These are phyloP conservation scores for Corticium candelabrum DNA, from an alignment of 37 sponge, comb jelly and placozoan genomes.

Conservation along the genomic window DNA sequence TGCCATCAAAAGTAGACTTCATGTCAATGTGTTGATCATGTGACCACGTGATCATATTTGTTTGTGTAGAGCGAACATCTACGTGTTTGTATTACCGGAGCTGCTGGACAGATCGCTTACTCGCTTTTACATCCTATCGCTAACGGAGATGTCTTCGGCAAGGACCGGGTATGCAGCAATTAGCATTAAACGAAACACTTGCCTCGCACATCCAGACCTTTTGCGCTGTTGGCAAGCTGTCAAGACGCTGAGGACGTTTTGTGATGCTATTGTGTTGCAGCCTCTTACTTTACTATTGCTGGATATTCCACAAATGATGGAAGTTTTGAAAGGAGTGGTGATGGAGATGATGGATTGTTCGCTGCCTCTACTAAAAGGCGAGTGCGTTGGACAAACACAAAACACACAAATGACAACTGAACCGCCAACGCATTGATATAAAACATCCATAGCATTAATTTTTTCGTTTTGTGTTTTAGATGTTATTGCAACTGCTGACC, in stretches of 20 bases:
- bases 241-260: neutral
- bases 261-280: constrained; percentile 20
- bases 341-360: constrained; percentile 97
- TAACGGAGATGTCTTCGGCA: constrained; percentile 89
- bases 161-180: constrained; percentile 48
- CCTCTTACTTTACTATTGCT: constrained; percentile 66
- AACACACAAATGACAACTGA: too few species aligned
- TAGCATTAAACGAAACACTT: neutral
- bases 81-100: constrained; percentile 94
- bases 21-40: too few species aligned
- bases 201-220: neutral
- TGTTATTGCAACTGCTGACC: constrained; percentile 69
- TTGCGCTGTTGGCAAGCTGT: neutral
- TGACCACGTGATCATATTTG: too few species aligned
- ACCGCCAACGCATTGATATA: too few species aligned
- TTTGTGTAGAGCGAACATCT: constrained; percentile 38
- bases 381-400: too few species aligned
- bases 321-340: constrained; percentile 69
- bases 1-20: too few species aligned
- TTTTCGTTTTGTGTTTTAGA: constrained; percentile 34
- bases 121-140: constrained; percentile 82
- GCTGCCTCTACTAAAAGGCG: constrained; percentile 76
- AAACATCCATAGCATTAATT: too few species aligned
- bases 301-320: constrained; percentile 81
- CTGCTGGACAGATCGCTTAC: constrained; percentile 97